These are phyloP conservation scores for Ichneumon xanthorius DNA, from an alignment of 2,888 invertebrate species.

Conservation along the genomic window DNA sequence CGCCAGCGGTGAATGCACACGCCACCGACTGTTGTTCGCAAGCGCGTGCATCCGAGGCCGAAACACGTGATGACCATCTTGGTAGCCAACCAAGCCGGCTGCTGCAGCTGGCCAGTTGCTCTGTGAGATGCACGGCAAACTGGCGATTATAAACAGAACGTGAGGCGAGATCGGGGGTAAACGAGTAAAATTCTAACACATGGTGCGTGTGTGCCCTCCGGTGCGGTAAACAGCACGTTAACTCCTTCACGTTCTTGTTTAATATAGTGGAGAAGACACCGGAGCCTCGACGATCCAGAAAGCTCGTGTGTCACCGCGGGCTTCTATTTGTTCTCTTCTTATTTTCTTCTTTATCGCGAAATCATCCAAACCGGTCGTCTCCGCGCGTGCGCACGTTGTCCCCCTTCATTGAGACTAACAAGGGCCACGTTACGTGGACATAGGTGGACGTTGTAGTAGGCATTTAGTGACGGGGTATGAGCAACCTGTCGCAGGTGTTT, in stretches of 20 bases:
- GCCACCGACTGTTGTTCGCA: conserved; percentile 30
- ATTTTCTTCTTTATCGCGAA: conserved; percentile 36
- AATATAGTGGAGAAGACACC: background rate
- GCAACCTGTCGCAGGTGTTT: conserved; percentile 64
- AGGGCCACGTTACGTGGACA: conserved; percentile 1
- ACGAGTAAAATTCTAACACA: conserved; percentile 65
- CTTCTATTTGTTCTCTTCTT: background rate
- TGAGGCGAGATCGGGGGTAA: conserved; percentile 41
- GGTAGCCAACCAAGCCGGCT: conserved; percentile 60
- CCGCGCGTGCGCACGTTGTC: conserved; percentile 16
- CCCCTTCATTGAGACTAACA: conserved; percentile 20
- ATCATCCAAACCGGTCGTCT: conserved; percentile 39
- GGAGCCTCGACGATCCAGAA: conserved; percentile 43
- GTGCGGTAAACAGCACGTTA: conserved; percentile 1
- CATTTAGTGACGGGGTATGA: conserved; percentile 51
- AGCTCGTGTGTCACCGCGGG: conserved; percentile 47
- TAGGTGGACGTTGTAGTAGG: background rate
- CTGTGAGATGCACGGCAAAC: background rate
- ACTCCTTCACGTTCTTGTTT: background rate
- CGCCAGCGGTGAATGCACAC: conserved; percentile 48
- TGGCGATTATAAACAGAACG: conserved; percentile 58
- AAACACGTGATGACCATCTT: conserved; percentile 75
- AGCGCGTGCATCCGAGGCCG: conserved; percentile 65
- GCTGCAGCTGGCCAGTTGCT: conserved; percentile 47
- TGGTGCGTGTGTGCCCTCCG: conserved; percentile 43